A percentile compares a stretch with the other conserved stretches of the same genome.
These are phyloP conservation scores for Labia minor DNA, from an alignment of 2,888 invertebrate genomes.

Conservation along the genomic window DNA sequence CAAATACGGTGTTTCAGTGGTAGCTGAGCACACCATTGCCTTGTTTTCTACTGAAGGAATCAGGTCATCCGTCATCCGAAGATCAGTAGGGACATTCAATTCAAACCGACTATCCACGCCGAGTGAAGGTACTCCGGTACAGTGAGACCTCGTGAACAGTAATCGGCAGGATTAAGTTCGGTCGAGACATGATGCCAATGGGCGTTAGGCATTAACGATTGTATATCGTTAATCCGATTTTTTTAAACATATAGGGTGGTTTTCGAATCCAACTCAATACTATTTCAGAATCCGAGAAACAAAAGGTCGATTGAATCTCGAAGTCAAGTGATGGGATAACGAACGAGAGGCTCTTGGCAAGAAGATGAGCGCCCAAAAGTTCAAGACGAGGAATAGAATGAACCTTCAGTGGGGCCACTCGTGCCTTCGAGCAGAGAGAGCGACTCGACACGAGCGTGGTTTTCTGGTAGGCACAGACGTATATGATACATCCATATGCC, in stretches of 20 bases:
- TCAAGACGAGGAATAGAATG: background rate
- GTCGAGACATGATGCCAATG: background rate
- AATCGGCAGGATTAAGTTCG: no score
- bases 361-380: background rate
- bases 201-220: background rate
- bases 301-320: background rate
- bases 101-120: no score
- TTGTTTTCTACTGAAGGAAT: no score
- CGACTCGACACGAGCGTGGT: background rate
- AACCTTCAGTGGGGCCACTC: background rate
- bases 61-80: no score
- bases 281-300: background rate
- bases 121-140: no score
- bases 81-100: no score
- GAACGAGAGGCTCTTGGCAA: background rate
- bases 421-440: background rate
- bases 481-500: background rate
- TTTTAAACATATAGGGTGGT: background rate
- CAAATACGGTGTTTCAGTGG: background rate
- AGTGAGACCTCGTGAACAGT: no score
- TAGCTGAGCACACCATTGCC: background rate
- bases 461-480: background rate
- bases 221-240: background rate
- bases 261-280: background rate
- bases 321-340: background rate